Evolutionary conservation across 2,888 invertebrate genomes (phyloP).

Genomic region (Drosophila setosimentum): DNA sequence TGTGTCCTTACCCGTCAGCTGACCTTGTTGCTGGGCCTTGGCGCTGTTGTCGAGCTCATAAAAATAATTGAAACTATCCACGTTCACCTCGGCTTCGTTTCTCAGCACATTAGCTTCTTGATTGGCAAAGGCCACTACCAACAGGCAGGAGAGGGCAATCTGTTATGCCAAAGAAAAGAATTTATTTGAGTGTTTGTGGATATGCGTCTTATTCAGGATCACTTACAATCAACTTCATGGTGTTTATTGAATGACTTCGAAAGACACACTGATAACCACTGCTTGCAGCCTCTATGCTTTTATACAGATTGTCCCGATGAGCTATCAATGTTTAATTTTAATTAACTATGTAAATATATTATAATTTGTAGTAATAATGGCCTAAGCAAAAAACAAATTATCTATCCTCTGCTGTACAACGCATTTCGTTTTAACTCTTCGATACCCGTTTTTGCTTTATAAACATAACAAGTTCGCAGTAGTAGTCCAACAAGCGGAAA

Average conservation of each 20-base stretch:
- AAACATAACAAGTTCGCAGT: conserved; percentile 48
- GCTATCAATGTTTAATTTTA: conserved; percentile 30
- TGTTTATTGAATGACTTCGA: conserved; percentile 57
- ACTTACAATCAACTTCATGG: conserved; percentile 72
- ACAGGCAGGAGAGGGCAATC: conserved; percentile 79
- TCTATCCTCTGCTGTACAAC: conserved; percentile 14
- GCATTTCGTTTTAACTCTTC: conserved; percentile 28
- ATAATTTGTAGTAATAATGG: conserved; percentile 37
- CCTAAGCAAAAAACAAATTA: conserved; percentile 25
- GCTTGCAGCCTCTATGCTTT: conserved; percentile 19
- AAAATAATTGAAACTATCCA: conserved; percentile 56
- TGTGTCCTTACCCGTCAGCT: neutral
- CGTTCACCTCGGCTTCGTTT: conserved; percentile 55
- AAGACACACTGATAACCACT: conserved; percentile 61
- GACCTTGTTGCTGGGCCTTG: neutral
- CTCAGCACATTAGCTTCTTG: conserved; percentile 61
- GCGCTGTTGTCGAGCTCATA: neutral
- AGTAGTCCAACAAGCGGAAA: conserved; percentile 41
- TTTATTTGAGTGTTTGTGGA: neutral
- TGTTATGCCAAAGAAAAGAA: conserved; percentile 22
- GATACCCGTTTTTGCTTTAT: conserved; percentile 33
- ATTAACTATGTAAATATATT: conserved; percentile 52
- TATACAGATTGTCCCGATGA: conserved; percentile 29
- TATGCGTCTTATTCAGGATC: neutral
- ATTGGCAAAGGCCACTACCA: conserved; percentile 68